Evolutionary conservation across 2,797 vertebrate species (phyloP).

Genomic region (Sphaeramia orbicularis): DNA sequence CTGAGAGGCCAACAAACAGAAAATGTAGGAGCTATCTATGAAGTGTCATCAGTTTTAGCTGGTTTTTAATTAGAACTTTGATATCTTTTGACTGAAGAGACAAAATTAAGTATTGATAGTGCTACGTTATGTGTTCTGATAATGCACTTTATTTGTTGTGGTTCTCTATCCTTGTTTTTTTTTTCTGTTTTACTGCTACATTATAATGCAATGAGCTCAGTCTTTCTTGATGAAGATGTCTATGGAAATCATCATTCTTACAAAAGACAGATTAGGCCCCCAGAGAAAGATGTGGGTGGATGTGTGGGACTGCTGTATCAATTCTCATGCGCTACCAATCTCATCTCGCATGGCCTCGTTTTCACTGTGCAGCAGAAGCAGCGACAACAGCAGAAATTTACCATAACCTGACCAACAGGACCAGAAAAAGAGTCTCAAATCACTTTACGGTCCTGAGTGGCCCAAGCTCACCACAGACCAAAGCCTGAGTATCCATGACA

Average conservation of each 20-base stretch:
- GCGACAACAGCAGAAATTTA: slow-evolving; percentile 51
- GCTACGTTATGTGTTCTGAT: slow-evolving; percentile 14
- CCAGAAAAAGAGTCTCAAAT: slow-evolving; percentile 65
- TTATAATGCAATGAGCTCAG: slow-evolving; percentile 38
- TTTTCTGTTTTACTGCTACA: slow-evolving; percentile 27
- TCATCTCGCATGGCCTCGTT: slow-evolving; percentile 58
- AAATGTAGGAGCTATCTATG: slow-evolving; percentile 3
- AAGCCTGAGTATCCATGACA: slow-evolving; percentile 83
- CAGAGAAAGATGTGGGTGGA: slow-evolving; percentile 63
- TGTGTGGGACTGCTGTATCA: slow-evolving; percentile 62
- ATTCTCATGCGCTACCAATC: slow-evolving; percentile 45
- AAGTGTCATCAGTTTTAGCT: slow-evolving; percentile 13
- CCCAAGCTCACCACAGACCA: slow-evolving; percentile 68
- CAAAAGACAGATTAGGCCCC: slow-evolving; percentile 67
- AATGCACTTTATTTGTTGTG: slow-evolving; percentile 18
- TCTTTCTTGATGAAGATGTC: slow-evolving; percentile 62
- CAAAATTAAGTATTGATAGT: not conserved
- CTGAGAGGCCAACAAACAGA: slow-evolving; percentile 15
- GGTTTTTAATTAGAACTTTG: no score
- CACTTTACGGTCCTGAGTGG: slow-evolving; percentile 69
- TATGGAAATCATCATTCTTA: slow-evolving; percentile 59
- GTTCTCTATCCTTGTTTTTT: slow-evolving; percentile 5
- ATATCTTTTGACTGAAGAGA: slow-evolving; percentile 17
- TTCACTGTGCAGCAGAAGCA: slow-evolving; percentile 26
- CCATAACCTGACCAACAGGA: slow-evolving; percentile 61